A percentile compares a stretch with the other conserved stretches of the same genome.
phyloP scores from a whole-genome alignment of 2,888 invertebrate species.

The Hedya salicella region DNA sequence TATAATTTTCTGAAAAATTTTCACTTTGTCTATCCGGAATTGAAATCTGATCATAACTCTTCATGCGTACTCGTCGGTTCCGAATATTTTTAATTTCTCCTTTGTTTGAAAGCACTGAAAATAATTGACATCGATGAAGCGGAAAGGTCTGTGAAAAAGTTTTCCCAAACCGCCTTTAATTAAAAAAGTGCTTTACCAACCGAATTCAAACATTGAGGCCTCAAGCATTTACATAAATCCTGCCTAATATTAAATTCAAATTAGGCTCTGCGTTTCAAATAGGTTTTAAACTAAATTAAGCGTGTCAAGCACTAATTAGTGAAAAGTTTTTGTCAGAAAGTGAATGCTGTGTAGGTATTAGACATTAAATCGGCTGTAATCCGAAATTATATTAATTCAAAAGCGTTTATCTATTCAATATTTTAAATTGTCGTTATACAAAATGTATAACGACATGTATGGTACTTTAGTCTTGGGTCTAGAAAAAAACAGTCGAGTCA shows the following conservation, averaged over 20 bases:
- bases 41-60: conserved; percentile 3
- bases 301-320: neutral
- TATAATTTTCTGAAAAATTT: neutral
- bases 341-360: no score
- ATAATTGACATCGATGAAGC: conserved; percentile 26
- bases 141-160: conserved; percentile 12
- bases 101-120: conserved; percentile 16
- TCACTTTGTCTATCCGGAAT: neutral
- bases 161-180: conserved; percentile 25
- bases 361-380: no score
- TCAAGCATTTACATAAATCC: conserved; percentile 31
- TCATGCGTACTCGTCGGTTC: neutral
- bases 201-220: conserved; percentile 14
- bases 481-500: no score
- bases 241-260: conserved; percentile 3
- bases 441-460: no score
- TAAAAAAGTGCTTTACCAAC: conserved; percentile 13
- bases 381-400: no score
- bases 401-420: no score
- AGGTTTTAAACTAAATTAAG: neutral
- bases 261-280: neutral
- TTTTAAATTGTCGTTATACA: no score
- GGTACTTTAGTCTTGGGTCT: no score
- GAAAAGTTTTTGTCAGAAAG: neutral
- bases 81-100: conserved; percentile 1